phyloP scores from a whole-genome alignment of 2,797 vertebrate species.

The Sylvia borin region DNA sequence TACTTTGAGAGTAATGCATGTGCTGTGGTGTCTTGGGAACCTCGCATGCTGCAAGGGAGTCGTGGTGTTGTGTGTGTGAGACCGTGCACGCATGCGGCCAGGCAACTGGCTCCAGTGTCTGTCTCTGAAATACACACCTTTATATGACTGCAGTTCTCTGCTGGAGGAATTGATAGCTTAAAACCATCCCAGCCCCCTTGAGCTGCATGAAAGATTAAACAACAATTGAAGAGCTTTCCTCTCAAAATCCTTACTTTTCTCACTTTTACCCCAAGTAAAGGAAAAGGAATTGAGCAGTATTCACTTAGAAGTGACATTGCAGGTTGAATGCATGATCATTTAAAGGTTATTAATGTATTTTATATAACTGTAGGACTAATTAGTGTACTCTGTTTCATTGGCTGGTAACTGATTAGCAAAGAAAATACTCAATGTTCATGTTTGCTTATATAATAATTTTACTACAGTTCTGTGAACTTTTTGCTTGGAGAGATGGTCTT shows the following conservation, averaged over 20 bases:
- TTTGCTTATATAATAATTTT: constrained; percentile 52
- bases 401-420: constrained; percentile 62
- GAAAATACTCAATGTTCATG: constrained; percentile 53
- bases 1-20: constrained; percentile 44
- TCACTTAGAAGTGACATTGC: not conserved
- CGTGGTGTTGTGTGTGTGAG: constrained; percentile 30
- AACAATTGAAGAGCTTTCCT: constrained; percentile 17
- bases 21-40: constrained; percentile 34
- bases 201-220: constrained; percentile 51
- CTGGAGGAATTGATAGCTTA: constrained; percentile 44
- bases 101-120: constrained; percentile 15
- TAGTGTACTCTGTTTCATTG: constrained; percentile 15
- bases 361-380: constrained; percentile 10
- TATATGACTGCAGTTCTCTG: constrained; percentile 49
- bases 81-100: constrained; percentile 28
- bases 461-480: constrained; percentile 61
- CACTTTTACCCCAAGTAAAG: constrained; percentile 57
- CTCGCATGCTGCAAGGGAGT: constrained; percentile 60
- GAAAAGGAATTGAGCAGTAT: constrained; percentile 36
- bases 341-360: constrained; percentile 42
- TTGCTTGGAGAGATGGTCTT: constrained; percentile 82
- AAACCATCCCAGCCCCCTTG: not conserved
- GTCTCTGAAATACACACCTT: constrained; percentile 45
- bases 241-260: constrained; percentile 20
- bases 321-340: constrained; percentile 65